Percentiles rank a stretch among this genome's conserved stretches.
phyloP scores from a whole-genome alignment of 2,888 invertebrate species.

The Pyrocoelia pectoralis region DNA sequence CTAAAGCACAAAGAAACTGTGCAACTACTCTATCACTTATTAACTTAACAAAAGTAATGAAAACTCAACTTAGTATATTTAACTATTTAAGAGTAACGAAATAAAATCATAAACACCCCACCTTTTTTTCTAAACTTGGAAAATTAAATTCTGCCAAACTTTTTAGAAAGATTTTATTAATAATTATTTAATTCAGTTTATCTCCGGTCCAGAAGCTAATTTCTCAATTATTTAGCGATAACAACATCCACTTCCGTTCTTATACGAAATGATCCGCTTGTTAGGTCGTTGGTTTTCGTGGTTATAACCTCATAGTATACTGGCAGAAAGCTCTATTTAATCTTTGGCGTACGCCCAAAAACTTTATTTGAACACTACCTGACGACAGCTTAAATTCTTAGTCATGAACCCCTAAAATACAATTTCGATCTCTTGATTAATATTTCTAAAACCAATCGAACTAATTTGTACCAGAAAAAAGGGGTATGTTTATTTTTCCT shows the following conservation, averaged over 20 bases:
- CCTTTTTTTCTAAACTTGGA: too few species aligned
- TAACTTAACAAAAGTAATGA: conserved; percentile 8
- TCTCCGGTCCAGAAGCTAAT: too few species aligned
- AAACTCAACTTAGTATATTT: neutral
- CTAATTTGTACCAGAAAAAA: neutral
- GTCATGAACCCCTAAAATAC: conserved; percentile 2
- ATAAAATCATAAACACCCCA: neutral
- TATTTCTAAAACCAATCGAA: neutral
- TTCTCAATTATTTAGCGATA: conserved; percentile 27
- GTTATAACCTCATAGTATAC: conserved; percentile 19
- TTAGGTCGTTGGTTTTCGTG: conserved; percentile 13
- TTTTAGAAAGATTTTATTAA: neutral
- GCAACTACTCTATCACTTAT: conserved; percentile 18
- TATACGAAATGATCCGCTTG: conserved; percentile 28
- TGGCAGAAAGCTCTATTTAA: conserved; percentile 24
- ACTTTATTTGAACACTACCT: conserved; percentile 20
- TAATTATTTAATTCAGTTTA: neutral
- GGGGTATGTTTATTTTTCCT: neutral
- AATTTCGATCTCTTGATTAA: neutral
- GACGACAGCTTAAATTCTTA: conserved; percentile 22
- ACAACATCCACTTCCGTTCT: conserved; percentile 30
- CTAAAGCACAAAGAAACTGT: conserved; percentile 13
- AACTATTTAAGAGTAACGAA: neutral
- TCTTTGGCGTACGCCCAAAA: conserved; percentile 23
- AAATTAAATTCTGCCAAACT: neutral